Base-by-base conservation (phyloP, 2,797 vertebrate species). In the Acomys russatus region DNA sequence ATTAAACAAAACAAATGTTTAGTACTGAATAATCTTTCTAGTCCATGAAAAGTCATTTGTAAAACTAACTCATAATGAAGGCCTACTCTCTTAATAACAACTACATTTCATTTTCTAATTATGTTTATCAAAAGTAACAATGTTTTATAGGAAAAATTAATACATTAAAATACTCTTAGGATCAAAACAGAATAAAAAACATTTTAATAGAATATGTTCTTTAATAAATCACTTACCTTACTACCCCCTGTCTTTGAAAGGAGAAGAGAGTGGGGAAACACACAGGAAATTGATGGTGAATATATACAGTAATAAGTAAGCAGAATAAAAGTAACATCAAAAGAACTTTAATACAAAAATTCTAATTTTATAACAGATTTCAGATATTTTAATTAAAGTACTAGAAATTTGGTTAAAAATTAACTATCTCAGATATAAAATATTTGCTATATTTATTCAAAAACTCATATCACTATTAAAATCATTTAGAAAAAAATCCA, bases 241-340 rank as follows among this genome's bases (percentile, higher is more conserved):
- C 99, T 97, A 99, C 99, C 79, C 99, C 99, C 99, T 99, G 99
- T 99, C 99, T 99, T 99, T 98, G 99, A 94, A 97, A 98, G 98
- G 98, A 97, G 15, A 93, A 91, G 87, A 92, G 88, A 91, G 79
- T 92, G 76, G 83, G 98, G 61, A 84, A 86, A 96, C 84, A 74
- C 82, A 96, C 56, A 96, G 83, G 94, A 97, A 98, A 96, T 74
- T 76, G 95, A 20, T 93, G 76, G 76, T 98, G 97, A 98, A 94
- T 85, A 88, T 89, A 88, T 20, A n/a, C 20, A 90, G 88, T 78
- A 94, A 0, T 76, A 95, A 95, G 49, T 49, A 91, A 85, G 89
- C n/a, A 97, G 20, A 94, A 83, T 63, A 84, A 91, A 92, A n/a
- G 54, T 17, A 74, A 87, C 7, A 44, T 51, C 71, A 97, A 91